These are phyloP conservation scores for Molothrus aeneus DNA, from an alignment of 2,797 vertebrate genomes.

Conservation along the genomic window DNA sequence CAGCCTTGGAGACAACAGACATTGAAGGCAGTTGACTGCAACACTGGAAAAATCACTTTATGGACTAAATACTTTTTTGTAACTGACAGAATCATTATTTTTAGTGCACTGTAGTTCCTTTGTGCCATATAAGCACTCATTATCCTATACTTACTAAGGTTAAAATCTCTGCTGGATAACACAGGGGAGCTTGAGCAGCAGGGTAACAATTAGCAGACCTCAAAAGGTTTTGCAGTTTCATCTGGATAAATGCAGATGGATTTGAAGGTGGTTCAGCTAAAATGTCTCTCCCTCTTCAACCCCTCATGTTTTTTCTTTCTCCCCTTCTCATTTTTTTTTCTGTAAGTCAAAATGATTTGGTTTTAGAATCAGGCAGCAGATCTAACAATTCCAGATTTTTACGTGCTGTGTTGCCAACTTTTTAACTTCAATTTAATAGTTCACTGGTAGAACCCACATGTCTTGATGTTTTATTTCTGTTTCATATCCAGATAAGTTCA, in stretches of 20 bases:
- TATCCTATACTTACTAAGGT: conserved; percentile 27
- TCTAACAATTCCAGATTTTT: background rate
- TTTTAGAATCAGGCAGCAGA: background rate
- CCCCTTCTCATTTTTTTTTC: fast-evolving
- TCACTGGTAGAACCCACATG: background rate
- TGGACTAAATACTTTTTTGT: conserved; percentile 35
- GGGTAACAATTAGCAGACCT: background rate
- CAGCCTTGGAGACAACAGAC: conserved; percentile 34
- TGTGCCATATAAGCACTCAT: conserved; percentile 41
- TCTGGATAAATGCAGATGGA: background rate
- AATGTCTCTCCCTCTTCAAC: background rate
- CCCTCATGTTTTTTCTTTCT: background rate
- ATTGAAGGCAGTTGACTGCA: conserved; percentile 27
- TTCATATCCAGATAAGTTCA: background rate
- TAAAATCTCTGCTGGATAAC: conserved; percentile 26
- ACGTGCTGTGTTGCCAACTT: background rate
- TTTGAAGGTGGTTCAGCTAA: background rate
- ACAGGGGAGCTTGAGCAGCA: background rate
- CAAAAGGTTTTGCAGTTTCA: background rate
- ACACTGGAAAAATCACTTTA: conserved; percentile 15
- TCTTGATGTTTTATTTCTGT: background rate
- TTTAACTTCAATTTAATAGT: background rate
- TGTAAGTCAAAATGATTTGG: background rate
- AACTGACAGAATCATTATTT: conserved; percentile 36
- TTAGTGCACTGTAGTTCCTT: conserved; percentile 18